Percentiles rank a stretch among this genome's conserved stretches.
Evolutionary conservation across 2,888 invertebrate genomes (phyloP).

Genomic region (Abrostola tripartita): DNA sequence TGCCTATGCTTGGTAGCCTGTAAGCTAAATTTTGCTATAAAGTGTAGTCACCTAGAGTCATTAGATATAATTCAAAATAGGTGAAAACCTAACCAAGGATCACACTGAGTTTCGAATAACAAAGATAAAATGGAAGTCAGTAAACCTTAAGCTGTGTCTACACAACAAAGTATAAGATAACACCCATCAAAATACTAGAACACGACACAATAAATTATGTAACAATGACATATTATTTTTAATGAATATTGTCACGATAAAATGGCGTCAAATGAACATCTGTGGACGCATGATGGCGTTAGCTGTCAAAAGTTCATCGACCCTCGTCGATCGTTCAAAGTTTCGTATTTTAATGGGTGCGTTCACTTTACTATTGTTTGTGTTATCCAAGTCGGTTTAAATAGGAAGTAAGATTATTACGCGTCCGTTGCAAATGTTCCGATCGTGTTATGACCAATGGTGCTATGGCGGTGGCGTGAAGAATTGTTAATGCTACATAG

Average conservation of each 20-base stretch:
- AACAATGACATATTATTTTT: constrained; percentile 58
- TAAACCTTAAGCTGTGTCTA: background rate
- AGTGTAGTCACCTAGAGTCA: too few relatives aligned
- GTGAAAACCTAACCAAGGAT: background rate
- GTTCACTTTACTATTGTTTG: constrained; percentile 82
- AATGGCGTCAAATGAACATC: constrained; percentile 57
- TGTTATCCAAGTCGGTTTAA: constrained; percentile 75
- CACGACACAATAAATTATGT: constrained; percentile 43
- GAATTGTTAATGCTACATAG: constrained; percentile 51
- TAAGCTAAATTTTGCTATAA: too few relatives aligned
- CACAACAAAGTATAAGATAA: constrained; percentile 32
- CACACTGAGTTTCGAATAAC: background rate
- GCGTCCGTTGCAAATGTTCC: constrained; percentile 61
- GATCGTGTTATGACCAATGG: constrained; percentile 58
- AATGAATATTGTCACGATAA: constrained; percentile 51
- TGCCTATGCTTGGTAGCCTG: too few relatives aligned
- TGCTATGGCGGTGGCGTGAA: constrained; percentile 44
- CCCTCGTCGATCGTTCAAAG: constrained; percentile 66
- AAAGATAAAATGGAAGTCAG: constrained; percentile 1
- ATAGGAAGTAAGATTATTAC: constrained; percentile 73
- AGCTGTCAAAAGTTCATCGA: constrained; percentile 76
- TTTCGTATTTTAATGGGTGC: constrained; percentile 84
- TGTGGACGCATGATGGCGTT: constrained; percentile 60
- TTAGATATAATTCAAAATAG: background rate
- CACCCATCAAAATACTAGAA: constrained; percentile 45